A percentile compares a stretch with the other conserved stretches of the same genome.
Evolutionary conservation across 2,113 vertebrate genomes (phyloP).

Genomic region (Microcebus lehilahytsara): DNA sequence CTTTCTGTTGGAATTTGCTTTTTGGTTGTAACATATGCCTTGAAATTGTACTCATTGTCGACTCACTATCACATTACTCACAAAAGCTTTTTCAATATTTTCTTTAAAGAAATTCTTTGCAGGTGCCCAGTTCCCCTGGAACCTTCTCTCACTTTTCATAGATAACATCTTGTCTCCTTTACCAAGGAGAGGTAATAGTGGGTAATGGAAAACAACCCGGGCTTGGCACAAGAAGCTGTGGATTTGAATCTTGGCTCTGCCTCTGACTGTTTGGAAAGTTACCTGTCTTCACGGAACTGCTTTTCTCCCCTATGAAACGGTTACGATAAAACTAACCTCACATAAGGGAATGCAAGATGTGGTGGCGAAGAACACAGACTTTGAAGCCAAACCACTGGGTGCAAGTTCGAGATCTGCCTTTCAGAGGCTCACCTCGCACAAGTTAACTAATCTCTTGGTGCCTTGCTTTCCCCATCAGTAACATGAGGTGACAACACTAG

Average conservation of each 20-base stretch:
- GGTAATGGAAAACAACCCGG: conserved; percentile 41
- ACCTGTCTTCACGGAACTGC: conserved; percentile 14
- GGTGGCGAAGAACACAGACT: background rate
- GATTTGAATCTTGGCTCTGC: conserved; percentile 36
- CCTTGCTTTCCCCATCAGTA: background rate
- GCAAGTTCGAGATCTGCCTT: conserved; percentile 19
- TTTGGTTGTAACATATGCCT: background rate
- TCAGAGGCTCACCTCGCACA: background rate
- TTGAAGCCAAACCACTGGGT: background rate
- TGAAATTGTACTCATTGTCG: background rate
- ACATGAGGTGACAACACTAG: background rate
- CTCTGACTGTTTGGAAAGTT: background rate
- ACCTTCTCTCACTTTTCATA: background rate
- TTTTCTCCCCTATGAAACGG: conserved; percentile 44
- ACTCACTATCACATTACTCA: background rate
- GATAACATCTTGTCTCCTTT: conserved; percentile 34
- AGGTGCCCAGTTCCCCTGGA: background rate
- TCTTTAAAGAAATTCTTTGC: background rate
- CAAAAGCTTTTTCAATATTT: background rate
- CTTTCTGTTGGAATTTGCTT: conserved; percentile 17
- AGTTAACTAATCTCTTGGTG: background rate
- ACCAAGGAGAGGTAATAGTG: background rate
- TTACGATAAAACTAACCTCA: conserved; percentile 36
- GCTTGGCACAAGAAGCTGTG: background rate
- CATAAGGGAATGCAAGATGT: background rate